Percentiles rank a stretch among this genome's conserved stretches.
These are phyloP conservation scores for Aphaenogaster ashmeadi DNA, from an alignment of 1,140 invertebrate genomes.

Conservation along the genomic window DNA sequence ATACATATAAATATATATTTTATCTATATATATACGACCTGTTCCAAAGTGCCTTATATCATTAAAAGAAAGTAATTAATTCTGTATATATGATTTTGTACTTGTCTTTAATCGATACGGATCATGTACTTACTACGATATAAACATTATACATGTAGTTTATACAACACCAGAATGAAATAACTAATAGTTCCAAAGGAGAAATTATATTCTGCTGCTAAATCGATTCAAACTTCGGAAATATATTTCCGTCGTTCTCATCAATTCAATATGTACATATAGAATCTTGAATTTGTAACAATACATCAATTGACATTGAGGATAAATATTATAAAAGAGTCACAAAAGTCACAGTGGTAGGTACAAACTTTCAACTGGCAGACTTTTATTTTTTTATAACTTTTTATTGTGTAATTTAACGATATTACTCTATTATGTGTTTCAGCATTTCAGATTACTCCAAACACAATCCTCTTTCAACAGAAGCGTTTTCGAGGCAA, in stretches of 20 bases:
- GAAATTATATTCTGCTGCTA: conserved; percentile 53
- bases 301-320: conserved; percentile 17
- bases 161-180: conserved; percentile 44
- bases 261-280: not conserved
- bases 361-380: conserved; percentile 15
- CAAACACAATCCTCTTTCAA: conserved; percentile 84
- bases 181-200: conserved; percentile 37
- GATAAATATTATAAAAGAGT: conserved; percentile 34
- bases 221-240: conserved; percentile 27
- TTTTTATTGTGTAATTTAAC: not conserved
- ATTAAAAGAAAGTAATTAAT: conserved; percentile 69
- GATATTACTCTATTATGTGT: conserved; percentile 66
- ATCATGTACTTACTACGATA: conserved; percentile 79
- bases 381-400: not conserved
- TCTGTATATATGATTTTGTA: conserved; percentile 84
- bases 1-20: conserved; percentile 72
- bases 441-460: conserved; percentile 80
- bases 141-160: conserved; percentile 67
- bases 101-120: conserved; percentile 76
- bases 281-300: conserved; percentile 16
- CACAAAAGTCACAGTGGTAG: conserved; percentile 26
- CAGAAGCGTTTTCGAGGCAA: conserved; percentile 90
- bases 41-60: conserved; percentile 86
- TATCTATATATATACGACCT: conserved; percentile 77
- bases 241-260: conserved; percentile 19